These are phyloP conservation scores for Craseonycteris thonglongyai DNA, from an alignment of 2,113 vertebrate genomes.

Conservation along the genomic window DNA sequence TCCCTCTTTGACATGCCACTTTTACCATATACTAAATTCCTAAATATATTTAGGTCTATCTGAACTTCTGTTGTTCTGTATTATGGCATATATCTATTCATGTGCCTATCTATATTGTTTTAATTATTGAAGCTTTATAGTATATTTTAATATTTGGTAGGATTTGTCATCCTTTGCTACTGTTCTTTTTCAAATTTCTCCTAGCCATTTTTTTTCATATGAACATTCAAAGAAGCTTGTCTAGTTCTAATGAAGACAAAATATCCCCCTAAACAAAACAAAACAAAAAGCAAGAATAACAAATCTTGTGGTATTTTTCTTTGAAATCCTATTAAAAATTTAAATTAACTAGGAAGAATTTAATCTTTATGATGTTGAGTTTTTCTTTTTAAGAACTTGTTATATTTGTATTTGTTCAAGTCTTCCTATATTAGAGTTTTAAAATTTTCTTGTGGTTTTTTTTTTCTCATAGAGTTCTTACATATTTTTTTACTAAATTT, in stretches of 20 bases:
- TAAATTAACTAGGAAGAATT: not conserved
- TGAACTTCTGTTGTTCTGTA: not conserved
- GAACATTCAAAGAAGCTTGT: not conserved
- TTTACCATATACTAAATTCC: not conserved
- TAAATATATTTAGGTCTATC: not conserved
- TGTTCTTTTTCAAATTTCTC: not conserved
- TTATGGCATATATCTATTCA: not conserved
- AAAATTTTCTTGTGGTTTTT: not conserved
- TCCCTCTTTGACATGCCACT: not conserved
- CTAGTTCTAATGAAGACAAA: not conserved
- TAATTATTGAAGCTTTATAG: not conserved
- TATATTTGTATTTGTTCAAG: not conserved
- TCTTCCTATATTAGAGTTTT: not conserved
- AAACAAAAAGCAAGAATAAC: not conserved
- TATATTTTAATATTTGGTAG: not conserved
- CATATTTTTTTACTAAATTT: not conserved
- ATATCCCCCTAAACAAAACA: not conserved
- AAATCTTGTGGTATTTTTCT: not conserved
- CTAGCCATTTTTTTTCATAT: not conserved
- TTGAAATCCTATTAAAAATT: not conserved
- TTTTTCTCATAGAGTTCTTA: not conserved
- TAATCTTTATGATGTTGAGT: not conserved
- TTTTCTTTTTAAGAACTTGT: not conserved
- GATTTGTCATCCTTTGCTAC: not conserved
- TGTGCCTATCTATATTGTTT: not conserved